Conservation (phyloP, 2,797 vertebrate genomes). For the Coregonus sp. region DNA sequence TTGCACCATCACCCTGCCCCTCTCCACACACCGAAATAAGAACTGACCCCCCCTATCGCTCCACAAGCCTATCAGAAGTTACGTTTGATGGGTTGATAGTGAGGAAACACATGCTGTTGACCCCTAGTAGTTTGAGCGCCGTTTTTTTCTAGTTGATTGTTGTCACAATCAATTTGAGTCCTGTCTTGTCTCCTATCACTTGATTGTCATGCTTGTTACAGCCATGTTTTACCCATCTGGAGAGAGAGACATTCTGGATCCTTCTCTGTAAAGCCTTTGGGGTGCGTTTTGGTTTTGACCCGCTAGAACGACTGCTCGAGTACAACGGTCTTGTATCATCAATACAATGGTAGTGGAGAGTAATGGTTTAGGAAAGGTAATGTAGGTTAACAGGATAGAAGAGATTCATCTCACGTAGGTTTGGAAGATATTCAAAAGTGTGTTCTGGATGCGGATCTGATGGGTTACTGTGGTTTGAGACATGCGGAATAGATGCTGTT, state of each 20-base stretch:
- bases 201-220: conserved; percentile 8
- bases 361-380: neutral
- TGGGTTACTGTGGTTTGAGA: conserved; percentile 21
- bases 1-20: neutral
- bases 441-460: conserved; percentile 1
- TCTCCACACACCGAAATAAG: too few species aligned
- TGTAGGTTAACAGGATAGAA: conserved; percentile 22
- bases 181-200: conserved; percentile 2
- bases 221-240: neutral
- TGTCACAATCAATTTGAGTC: neutral
- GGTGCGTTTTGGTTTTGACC: too few species aligned
- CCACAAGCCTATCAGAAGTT: neutral
- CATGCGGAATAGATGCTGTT: conserved; percentile 23
- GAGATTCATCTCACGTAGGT: conserved; percentile 14
- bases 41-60: neutral
- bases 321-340: too few species aligned
- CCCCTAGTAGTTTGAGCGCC: neutral
- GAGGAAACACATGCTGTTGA: neutral
- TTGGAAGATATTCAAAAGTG: conserved; percentile 21
- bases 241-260: conserved; percentile 9
- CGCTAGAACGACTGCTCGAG: too few species aligned
- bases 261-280: too few species aligned
- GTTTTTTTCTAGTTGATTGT: neutral
- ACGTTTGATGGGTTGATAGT: neutral
- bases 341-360: too few species aligned